phyloP scores from a whole-genome alignment of 2,113 vertebrate species.

The Chloebia gouldiae region DNA sequence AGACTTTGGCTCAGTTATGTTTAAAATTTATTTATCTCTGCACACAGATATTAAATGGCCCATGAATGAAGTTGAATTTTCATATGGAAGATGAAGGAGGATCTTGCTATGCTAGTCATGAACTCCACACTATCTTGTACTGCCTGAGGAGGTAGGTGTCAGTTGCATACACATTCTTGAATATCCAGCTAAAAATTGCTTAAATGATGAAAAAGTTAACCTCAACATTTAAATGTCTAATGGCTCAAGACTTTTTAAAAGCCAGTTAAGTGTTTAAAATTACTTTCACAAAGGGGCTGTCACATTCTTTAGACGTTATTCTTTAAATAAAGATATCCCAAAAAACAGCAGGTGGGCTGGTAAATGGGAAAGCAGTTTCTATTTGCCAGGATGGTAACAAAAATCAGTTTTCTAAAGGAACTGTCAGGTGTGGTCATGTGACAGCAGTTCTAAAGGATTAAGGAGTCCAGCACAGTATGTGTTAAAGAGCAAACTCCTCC shows the following conservation, averaged over 20 bases:
- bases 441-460: background rate
- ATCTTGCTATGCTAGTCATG: background rate
- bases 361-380: background rate
- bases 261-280: background rate
- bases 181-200: background rate
- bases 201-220: background rate
- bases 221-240: background rate
- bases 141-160: background rate
- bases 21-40: slow-evolving; percentile 60
- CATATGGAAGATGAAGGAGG: background rate
- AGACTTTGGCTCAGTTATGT: slow-evolving; percentile 26
- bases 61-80: slow-evolving; percentile 8
- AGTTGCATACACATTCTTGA: background rate
- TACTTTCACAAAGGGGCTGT: background rate
- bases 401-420: background rate
- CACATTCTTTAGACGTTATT: background rate
- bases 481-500: background rate
- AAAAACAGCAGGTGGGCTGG: accelerated
- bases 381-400: background rate
- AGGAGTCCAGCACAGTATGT: background rate
- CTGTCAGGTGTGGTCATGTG: background rate
- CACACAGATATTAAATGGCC: slow-evolving; percentile 48
- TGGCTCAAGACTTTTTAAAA: background rate
- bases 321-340: background rate
- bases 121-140: background rate